These are phyloP conservation scores for Passerina amoena DNA, from an alignment of 2,113 vertebrate genomes.

Conservation along the genomic window DNA sequence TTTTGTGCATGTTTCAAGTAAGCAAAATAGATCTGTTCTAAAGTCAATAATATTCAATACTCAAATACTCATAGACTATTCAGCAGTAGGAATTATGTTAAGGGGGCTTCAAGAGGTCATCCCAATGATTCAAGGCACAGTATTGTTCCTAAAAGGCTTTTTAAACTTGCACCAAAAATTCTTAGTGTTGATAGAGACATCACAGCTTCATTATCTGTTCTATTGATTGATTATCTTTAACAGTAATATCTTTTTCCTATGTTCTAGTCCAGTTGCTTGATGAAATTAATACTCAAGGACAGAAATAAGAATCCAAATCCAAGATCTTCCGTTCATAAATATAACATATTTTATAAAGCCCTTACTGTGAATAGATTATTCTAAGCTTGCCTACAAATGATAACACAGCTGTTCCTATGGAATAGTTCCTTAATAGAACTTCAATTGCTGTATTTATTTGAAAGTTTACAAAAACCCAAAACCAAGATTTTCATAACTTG, in stretches of 20 bases:
- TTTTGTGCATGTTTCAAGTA: background rate
- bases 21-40: background rate
- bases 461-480: background rate
- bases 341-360: background rate
- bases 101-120: background rate
- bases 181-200: background rate
- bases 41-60: background rate
- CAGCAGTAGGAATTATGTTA: background rate
- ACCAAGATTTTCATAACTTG: background rate
- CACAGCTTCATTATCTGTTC: background rate
- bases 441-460: background rate
- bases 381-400: background rate
- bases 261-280: background rate
- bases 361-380: background rate
- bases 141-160: background rate
- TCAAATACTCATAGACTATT: background rate
- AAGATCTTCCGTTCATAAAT: background rate
- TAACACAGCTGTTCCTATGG: background rate
- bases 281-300: background rate
- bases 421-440: background rate
- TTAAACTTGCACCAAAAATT: background rate
- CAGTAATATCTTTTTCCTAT: background rate
- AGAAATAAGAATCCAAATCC: background rate
- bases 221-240: background rate
- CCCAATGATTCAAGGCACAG: background rate